phyloP scores from a whole-genome alignment of 2,797 vertebrate genomes.

The Potorous gilbertii region DNA sequence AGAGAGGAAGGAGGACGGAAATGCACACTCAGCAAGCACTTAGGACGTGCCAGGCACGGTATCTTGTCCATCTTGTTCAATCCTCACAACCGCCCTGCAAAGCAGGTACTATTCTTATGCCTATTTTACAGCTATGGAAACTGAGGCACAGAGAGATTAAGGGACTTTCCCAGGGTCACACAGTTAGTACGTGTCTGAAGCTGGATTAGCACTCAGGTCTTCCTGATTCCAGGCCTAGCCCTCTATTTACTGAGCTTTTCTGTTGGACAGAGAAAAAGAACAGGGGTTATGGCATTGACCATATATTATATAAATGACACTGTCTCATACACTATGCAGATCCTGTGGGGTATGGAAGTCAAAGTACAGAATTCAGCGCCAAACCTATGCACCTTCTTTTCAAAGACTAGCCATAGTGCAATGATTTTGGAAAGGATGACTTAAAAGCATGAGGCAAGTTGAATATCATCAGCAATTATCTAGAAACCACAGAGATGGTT shows the following conservation, averaged over 20 bases:
- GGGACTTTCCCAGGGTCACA: not conserved
- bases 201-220: not conserved
- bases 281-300: not conserved
- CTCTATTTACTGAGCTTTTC: not conserved
- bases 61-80: not conserved
- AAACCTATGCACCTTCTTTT: constrained; percentile 17
- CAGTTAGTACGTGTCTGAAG: not conserved
- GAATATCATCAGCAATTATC: not conserved
- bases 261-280: not conserved
- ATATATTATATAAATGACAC: not conserved
- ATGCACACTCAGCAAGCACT: not conserved
- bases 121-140: not conserved
- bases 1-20: not conserved
- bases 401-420: not conserved
- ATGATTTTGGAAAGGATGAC: not conserved
- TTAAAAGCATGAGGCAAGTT: not conserved
- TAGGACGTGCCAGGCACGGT: not conserved
- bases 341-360: constrained; percentile 11
- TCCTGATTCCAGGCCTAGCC: not conserved
- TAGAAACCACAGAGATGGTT: not conserved
- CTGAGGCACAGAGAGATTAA: not conserved
- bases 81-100: not conserved
- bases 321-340: not conserved
- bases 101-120: not conserved
- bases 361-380: not conserved